These are phyloP conservation scores for Gortyna flavago DNA, from an alignment of 2,888 invertebrate species.

Conservation along the genomic window DNA sequence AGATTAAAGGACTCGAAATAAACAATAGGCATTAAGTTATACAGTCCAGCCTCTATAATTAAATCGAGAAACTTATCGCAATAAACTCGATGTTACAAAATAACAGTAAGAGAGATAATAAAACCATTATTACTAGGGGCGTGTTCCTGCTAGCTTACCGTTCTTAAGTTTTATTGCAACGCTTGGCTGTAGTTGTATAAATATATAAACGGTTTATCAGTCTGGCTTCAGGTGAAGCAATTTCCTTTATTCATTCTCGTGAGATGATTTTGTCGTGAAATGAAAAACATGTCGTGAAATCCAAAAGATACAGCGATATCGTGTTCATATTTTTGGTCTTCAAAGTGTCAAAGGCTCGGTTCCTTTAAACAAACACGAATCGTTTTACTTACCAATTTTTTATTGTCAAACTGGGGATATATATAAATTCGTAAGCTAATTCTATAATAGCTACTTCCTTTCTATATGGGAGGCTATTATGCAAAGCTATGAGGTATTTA, in stretches of 20 bases:
- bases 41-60: conserved; percentile 55
- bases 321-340: too few species aligned
- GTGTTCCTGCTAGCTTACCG: conserved; percentile 42
- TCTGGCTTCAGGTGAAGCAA: neutral
- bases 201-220: conserved; percentile 29
- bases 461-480: too few species aligned
- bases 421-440: neutral
- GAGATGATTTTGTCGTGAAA: neutral
- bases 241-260: conserved; percentile 1
- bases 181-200: conserved; percentile 38
- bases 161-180: conserved; percentile 50
- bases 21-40: conserved; percentile 51
- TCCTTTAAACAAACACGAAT: neutral
- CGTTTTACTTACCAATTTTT: neutral
- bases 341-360: neutral
- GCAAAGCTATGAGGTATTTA: too few species aligned
- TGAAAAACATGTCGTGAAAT: neutral
- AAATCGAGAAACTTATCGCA: conserved; percentile 63
- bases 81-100: conserved; percentile 61
- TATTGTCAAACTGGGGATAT: neutral
- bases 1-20: conserved; percentile 37
- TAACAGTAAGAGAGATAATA: conserved; percentile 59
- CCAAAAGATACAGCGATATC: neutral
- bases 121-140: conserved; percentile 59
- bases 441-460: neutral